Evolutionary conservation across 2,113 vertebrate genomes (phyloP), one percentile per base, ranked within the genome.

Genomic region (Nycticryphes semicollaris): DNA sequence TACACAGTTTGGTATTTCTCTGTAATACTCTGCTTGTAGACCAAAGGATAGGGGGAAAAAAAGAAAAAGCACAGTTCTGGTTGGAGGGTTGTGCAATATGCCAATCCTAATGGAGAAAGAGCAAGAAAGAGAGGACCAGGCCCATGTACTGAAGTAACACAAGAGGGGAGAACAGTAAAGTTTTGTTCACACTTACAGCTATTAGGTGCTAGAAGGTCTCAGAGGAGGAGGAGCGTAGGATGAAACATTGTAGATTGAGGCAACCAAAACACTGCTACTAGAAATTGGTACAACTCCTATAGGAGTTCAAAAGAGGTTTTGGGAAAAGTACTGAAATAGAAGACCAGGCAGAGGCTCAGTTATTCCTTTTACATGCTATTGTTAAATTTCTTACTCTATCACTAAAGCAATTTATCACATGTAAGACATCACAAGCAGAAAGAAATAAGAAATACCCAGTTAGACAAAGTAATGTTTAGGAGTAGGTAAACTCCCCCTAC

Each of bases 111-210:
- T 3, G 28, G 14, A 68, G 35, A 39, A 24, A 41, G 14, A 59
- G 10, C 10, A 45, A 50, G 17, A 39, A 57, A 60, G 10, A 48
- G 3, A 56, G 6, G 22, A 18, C 6, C 2, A 13, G 7, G 24
- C 20, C 24, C 2, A 0, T 3, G 14, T 1, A 35, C 12, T 74
- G 13, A 67, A 78, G 37, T 3, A 63, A 13, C 4, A 10, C 2
- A 11, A 63, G 0, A 43, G 2, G 6, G 25, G 16, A 3, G 3
- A 90, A 82, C 0, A 5, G 14, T 27, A 41, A 63, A n/a, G 23
- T 51, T 82, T 51, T 68, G 14, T 16, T 68, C 57, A 64, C 0
- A 0, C 3, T 89, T 8, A 1, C 1, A 9, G 56, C 50, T 59
- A n/a, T 16, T 19, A 54, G n/a, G 31, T 43, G 20, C 22, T 47